phyloP scores from a whole-genome alignment of 2,888 invertebrate species.

The Apamea monoglypha region DNA sequence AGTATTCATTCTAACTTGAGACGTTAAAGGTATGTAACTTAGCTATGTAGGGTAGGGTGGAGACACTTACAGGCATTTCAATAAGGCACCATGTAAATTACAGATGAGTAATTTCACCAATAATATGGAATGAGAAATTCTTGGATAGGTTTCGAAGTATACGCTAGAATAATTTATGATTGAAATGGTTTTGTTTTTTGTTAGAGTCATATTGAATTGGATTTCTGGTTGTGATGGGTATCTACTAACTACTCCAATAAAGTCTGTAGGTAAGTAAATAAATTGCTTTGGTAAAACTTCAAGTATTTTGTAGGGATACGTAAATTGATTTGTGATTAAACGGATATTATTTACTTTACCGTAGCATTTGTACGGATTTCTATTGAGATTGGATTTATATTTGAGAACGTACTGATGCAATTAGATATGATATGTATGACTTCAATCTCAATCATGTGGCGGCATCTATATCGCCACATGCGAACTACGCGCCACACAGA shows the following conservation, averaged over 20 bases:
- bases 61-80: constrained; percentile 46
- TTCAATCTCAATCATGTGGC: background rate
- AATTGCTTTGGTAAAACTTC: background rate
- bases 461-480: too few species aligned
- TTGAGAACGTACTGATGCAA: background rate
- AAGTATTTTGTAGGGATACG: background rate
- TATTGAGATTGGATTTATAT: too few species aligned
- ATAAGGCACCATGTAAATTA: constrained; percentile 41
- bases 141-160: constrained; percentile 39
- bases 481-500: too few species aligned
- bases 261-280: background rate
- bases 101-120: constrained; percentile 37
- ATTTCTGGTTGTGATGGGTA: constrained; percentile 12
- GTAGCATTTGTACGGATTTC: background rate
- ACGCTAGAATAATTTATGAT: constrained; percentile 27
- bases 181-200: constrained; percentile 31
- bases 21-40: constrained; percentile 11
- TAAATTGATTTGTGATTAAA: background rate
- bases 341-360: background rate
- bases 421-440: background rate
- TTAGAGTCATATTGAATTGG: constrained; percentile 3
- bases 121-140: constrained; percentile 41
- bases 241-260: background rate
- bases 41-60: constrained; percentile 19
- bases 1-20: constrained; percentile 29